phyloP scores from a whole-genome alignment of 2,113 vertebrate genomes.

The Nothocercus nigrocapillus region DNA sequence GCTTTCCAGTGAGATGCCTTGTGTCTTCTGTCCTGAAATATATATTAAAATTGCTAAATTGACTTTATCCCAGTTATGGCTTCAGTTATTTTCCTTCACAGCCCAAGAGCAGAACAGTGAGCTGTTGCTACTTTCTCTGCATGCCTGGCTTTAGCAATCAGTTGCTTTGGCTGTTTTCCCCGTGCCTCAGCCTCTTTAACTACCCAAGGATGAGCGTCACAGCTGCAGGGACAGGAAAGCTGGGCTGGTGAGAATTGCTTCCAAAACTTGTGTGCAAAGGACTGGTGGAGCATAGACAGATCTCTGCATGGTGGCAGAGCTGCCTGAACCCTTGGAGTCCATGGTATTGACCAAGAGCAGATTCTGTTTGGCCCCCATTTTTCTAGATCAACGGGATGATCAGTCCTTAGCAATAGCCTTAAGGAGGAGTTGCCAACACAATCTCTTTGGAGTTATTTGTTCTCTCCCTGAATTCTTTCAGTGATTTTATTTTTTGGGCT shows the following conservation, averaged over 20 bases:
- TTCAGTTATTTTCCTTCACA: neutral
- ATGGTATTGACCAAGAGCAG: neutral
- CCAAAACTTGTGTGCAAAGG: rapidly evolving
- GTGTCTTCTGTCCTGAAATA: neutral
- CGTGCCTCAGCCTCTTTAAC: neutral
- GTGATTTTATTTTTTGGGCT: neutral
- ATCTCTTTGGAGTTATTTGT: neutral
- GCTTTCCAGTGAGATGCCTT: neutral
- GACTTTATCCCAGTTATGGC: neutral
- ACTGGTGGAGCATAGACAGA: neutral
- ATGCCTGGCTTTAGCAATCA: neutral
- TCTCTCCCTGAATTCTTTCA: neutral
- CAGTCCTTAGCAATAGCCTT: neutral
- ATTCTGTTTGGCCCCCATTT: neutral
- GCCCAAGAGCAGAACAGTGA: neutral
- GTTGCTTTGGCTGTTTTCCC: neutral
- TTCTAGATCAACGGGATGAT: neutral
- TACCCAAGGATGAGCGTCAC: neutral
- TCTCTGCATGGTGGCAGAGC: rapidly evolving
- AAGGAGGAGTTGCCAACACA: neutral
- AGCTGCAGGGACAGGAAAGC: neutral
- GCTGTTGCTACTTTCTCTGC: neutral
- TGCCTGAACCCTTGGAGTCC: neutral
- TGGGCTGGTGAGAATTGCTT: neutral
- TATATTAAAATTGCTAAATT: neutral